These are phyloP conservation scores for Trichonephila clavipes DNA, from an alignment of 1,140 invertebrate genomes.

Conservation along the genomic window DNA sequence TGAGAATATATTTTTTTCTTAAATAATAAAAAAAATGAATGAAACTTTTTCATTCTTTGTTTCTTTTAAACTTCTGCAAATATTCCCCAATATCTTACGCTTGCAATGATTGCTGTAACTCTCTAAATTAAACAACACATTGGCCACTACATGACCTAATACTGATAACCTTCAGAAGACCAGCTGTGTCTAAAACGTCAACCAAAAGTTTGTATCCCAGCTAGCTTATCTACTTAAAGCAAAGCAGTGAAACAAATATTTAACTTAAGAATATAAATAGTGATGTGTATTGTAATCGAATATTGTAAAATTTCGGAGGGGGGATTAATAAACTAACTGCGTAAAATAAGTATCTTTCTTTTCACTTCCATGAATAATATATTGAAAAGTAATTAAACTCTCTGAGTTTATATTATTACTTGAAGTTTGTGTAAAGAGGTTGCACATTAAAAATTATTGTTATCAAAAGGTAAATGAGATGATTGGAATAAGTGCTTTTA, in stretches of 20 bases:
- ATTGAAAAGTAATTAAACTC: no score
- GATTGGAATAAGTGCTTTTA: no score
- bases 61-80: neutral
- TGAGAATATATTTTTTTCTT: constrained; percentile 3
- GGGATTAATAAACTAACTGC: no score
- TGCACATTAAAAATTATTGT: no score
- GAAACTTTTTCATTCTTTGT: neutral
- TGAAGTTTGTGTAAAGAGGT: no score
- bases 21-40: neutral
- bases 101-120: constrained; percentile 14
- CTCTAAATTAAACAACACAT: neutral
- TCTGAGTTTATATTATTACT: no score
- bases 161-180: constrained; percentile 18
- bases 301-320: no score
- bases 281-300: neutral
- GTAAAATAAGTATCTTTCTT: no score
- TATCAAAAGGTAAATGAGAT: no score
- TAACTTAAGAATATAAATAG: neutral
- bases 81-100: neutral
- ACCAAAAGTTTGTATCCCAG: neutral
- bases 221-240: neutral
- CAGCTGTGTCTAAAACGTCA: constrained; percentile 29
- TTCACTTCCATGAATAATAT: no score
- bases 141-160: constrained; percentile 25
- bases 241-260: neutral